Conservation (phyloP, 2,113 vertebrate species). For the Spermophilus dauricus region DNA sequence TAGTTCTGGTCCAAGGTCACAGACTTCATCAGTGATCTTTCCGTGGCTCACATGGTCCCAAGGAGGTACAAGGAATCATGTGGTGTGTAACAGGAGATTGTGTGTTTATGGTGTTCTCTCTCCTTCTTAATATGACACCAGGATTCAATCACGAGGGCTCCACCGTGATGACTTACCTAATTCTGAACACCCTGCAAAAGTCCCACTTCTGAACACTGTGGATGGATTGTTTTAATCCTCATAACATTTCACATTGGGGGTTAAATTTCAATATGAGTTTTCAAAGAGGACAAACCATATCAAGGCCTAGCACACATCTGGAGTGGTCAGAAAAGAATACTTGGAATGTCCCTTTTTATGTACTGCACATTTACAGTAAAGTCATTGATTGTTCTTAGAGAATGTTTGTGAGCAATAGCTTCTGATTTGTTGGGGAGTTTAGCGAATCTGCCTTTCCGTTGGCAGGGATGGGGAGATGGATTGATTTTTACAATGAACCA, state of each 20-base stretch:
- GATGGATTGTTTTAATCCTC: too few species aligned
- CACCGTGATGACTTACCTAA: not conserved
- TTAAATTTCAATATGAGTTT: not conserved
- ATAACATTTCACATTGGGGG: not conserved
- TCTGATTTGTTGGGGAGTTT: not conserved
- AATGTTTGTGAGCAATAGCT: not conserved
- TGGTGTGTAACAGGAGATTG: not conserved
- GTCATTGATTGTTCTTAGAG: not conserved
- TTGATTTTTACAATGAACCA: not conserved
- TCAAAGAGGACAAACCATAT: not conserved
- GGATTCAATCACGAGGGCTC: not conserved
- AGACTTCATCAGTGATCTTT: too few species aligned
- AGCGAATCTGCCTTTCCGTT: not conserved
- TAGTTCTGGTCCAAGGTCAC: not conserved
- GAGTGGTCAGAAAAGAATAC: not conserved
- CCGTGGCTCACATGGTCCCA: not conserved
- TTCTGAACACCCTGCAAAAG: not conserved
- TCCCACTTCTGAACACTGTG: not conserved
- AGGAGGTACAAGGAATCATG: fast-evolving
- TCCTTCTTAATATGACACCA: not conserved
- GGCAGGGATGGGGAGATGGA: not conserved
- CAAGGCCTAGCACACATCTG: fast-evolving
- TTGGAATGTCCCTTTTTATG: not conserved
- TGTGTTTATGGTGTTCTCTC: not conserved
- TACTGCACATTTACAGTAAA: not conserved